Percentiles rank a stretch among this genome's conserved stretches.
Evolutionary conservation across 2,113 vertebrate genomes (phyloP).

Genomic region (Thinocorus orbignyianus): DNA sequence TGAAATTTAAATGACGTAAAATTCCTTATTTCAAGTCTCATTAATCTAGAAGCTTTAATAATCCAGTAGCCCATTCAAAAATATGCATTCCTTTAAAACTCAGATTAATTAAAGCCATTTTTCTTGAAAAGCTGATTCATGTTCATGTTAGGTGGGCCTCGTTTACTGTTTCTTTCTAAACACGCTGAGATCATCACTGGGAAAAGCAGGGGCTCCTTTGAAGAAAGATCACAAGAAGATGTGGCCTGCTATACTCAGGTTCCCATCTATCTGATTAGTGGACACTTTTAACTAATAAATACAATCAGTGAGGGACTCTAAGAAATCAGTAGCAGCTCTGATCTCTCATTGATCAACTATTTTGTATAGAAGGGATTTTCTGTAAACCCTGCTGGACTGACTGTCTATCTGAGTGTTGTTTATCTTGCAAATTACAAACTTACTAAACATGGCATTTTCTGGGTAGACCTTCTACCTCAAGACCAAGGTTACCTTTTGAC

Average conservation of each 20-base stretch:
- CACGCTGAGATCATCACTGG: neutral
- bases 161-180: neutral
- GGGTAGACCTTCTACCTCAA: neutral
- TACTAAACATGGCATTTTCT: neutral
- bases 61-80: neutral
- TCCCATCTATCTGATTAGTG: neutral
- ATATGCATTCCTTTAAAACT: neutral
- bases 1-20: conserved; percentile 44
- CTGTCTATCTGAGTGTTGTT: neutral
- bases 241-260: neutral
- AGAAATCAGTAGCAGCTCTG: neutral
- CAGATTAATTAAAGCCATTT: neutral
- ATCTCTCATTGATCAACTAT: neutral
- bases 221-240: neutral
- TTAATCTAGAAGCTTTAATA: conserved; percentile 16
- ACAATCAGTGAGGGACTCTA: neutral
- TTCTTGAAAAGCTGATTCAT: neutral
- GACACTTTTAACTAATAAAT: neutral
- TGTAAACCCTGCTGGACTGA: neutral
- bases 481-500: neutral
- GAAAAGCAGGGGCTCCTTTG: neutral
- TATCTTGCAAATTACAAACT: neutral
- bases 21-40: conserved; percentile 33
- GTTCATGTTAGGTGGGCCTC: neutral
- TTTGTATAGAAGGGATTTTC: neutral